phyloP scores from a whole-genome alignment of 2,797 vertebrate genomes.

The Poliocrania exsul region DNA sequence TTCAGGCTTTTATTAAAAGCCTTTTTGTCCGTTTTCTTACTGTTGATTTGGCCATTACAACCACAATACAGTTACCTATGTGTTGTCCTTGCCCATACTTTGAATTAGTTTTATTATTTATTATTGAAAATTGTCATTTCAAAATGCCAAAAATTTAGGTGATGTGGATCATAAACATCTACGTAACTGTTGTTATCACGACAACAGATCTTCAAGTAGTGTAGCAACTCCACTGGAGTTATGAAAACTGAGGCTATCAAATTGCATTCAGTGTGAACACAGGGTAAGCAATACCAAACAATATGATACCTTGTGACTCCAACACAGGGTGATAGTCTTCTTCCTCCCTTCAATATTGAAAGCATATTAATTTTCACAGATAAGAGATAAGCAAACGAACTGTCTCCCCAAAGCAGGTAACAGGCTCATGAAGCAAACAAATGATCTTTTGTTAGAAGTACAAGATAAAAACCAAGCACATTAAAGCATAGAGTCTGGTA shows the following conservation, averaged over 20 bases:
- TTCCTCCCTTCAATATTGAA: not conserved
- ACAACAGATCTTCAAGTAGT: slow-evolving; percentile 27
- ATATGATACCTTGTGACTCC: not conserved
- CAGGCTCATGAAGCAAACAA: not conserved
- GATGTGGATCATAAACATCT: not conserved
- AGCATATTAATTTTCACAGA: not conserved
- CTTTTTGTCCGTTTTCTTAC: not conserved
- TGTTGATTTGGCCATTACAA: not conserved
- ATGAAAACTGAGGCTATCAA: slow-evolving; percentile 13
- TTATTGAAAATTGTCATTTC: not conserved
- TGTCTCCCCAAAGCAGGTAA: not conserved
- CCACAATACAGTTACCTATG: not conserved
- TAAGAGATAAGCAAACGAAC: not conserved
- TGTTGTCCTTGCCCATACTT: not conserved
- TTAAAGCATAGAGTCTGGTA: not conserved
- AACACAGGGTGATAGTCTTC: not conserved
- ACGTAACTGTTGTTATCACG: not conserved
- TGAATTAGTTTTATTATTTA: not conserved
- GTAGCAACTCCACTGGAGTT: slow-evolving; percentile 59
- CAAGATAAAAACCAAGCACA: not conserved
- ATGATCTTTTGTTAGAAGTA: not conserved
- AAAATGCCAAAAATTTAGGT: not conserved
- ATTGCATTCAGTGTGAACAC: slow-evolving; percentile 26
- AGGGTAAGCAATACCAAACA: slow-evolving; percentile 14
- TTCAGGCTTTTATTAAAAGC: not conserved